Percentiles rank a stretch among this genome's conserved stretches.
phyloP scores from a whole-genome alignment of 2,888 invertebrate species.

The Pandemis corylana region DNA sequence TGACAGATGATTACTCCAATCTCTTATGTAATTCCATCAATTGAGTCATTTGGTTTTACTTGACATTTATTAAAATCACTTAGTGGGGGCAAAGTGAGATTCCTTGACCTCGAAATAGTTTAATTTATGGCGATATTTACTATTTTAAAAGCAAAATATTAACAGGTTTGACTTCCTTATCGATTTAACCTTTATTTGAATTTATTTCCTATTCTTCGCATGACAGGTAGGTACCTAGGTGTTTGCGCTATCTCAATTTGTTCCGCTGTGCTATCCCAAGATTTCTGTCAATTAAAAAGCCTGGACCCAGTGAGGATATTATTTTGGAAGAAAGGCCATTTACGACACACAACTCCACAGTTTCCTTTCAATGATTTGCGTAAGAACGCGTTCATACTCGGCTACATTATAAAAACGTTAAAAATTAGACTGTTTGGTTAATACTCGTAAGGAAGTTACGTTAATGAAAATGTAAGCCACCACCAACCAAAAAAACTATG shows the following conservation, averaged over 20 bases:
- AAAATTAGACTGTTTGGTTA: too few species aligned
- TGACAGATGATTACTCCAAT: conserved; percentile 30
- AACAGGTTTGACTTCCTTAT: conserved; percentile 36
- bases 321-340: too few species aligned
- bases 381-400: too few species aligned
- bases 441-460: too few species aligned
- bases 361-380: too few species aligned
- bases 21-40: conserved; percentile 15
- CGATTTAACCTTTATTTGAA: conserved; percentile 23
- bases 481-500: too few species aligned
- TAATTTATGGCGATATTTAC: neutral
- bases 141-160: conserved; percentile 30
- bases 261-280: neutral
- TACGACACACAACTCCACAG: too few species aligned
- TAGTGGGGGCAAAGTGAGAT: neutral
- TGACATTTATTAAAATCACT: conserved; percentile 18
- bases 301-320: too few species aligned
- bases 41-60: conserved; percentile 23
- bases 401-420: too few species aligned
- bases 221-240: neutral
- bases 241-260: neutral
- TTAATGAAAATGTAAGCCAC: too few species aligned
- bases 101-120: conserved; percentile 24
- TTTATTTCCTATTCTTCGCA: conserved; percentile 28
- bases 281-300: too few species aligned